Percentiles rank a stretch among this genome's conserved stretches.
These are phyloP conservation scores for Dasypus novemcinctus DNA, from an alignment of 2,113 vertebrate genomes.

Conservation along the genomic window DNA sequence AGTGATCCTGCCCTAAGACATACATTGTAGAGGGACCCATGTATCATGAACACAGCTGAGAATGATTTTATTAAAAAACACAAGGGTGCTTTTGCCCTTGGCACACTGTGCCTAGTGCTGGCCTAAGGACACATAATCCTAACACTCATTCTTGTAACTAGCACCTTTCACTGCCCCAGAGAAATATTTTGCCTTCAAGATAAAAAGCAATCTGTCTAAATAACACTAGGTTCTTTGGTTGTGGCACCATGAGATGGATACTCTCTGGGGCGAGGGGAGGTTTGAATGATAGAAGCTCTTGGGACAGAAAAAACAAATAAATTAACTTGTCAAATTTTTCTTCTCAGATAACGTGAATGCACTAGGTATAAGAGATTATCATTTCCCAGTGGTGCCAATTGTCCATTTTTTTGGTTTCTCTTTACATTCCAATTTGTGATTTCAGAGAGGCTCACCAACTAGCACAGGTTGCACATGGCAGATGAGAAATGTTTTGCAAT, in stretches of 20 bases:
- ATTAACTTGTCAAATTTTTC: slow-evolving; percentile 73
- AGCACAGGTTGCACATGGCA: not conserved
- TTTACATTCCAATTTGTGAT: slow-evolving; percentile 53
- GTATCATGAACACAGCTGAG: not conserved
- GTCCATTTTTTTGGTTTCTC: slow-evolving; percentile 51
- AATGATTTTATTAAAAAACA: not conserved
- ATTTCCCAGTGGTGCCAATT: slow-evolving; percentile 45
- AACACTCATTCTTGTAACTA: not conserved
- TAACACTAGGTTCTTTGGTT: not conserved
- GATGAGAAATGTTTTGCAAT: slow-evolving; percentile 13
- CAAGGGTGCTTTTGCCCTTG: not conserved
- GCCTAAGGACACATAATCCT: not conserved
- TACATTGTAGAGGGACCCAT: not conserved
- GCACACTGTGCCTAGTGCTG: not conserved
- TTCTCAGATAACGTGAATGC: slow-evolving; percentile 41
- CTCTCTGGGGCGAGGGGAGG: not conserved
- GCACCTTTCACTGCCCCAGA: not conserved
- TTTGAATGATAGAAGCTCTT: slow-evolving; percentile 55
- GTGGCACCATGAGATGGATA: not conserved
- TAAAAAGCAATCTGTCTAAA: slow-evolving; percentile 18
- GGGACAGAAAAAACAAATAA: slow-evolving; percentile 54
- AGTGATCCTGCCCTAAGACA: not conserved
- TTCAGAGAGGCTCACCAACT: not conserved
- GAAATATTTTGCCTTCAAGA: slow-evolving; percentile 52
- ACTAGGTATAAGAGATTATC: slow-evolving; percentile 44